phyloP scores from a whole-genome alignment of 2,797 vertebrate genomes.

The Rhinatrema bivittatum region DNA sequence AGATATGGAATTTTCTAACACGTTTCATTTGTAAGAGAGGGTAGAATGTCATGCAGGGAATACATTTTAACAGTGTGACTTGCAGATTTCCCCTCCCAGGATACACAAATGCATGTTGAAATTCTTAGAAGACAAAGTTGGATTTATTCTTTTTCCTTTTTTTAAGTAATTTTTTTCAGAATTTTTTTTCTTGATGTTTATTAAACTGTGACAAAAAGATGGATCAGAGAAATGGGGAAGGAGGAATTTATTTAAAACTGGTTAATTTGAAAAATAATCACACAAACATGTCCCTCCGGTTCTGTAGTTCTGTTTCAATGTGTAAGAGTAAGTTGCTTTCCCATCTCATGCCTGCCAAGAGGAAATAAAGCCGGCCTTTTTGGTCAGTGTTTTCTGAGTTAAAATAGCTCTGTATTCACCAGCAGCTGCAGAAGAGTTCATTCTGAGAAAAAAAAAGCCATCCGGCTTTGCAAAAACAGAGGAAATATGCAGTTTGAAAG shows the following conservation, averaged over 20 bases:
- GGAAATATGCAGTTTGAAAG: conserved; percentile 4
- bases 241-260: conserved; percentile 9
- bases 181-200: conserved; percentile 33
- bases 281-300: conserved; percentile 7
- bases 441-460: conserved; percentile 1
- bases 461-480: conserved; percentile 9
- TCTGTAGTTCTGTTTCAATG: conserved; percentile 26
- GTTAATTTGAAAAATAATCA: conserved; percentile 14
- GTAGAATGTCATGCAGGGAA: conserved; percentile 41
- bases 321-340: conserved; percentile 21
- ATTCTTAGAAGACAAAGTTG: conserved; percentile 34
- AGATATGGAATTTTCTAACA: conserved; percentile 44
- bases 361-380: conserved; percentile 26
- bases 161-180: conserved; percentile 11
- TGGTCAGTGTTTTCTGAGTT: neutral
- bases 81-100: conserved; percentile 42
- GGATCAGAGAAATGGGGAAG: conserved; percentile 17
- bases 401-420: conserved; percentile 18
- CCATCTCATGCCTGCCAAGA: conserved; percentile 16
- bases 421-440: conserved; percentile 21
- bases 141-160: conserved; percentile 25
- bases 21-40: conserved; percentile 51
- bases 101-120: conserved; percentile 59
- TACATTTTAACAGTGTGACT: conserved; percentile 44
- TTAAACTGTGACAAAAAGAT: conserved; percentile 25